These are phyloP conservation scores for Capitulum mitella DNA, from an alignment of 2,888 invertebrate genomes.

Conservation along the genomic window DNA sequence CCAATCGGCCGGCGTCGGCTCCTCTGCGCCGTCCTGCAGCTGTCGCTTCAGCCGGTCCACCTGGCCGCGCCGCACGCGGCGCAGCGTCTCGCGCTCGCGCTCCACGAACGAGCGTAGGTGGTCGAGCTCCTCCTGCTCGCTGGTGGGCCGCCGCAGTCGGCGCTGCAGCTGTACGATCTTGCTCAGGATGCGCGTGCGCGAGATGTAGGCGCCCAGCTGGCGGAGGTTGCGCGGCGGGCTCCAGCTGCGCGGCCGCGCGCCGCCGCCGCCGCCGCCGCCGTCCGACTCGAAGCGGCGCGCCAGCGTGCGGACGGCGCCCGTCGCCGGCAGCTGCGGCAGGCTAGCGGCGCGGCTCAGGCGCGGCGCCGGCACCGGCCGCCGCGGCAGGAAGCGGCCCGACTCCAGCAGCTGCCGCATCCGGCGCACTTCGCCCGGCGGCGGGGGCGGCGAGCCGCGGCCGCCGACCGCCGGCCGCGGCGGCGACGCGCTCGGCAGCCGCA, in stretches of 20 bases:
- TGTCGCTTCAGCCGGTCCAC: conserved; percentile 4
- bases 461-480: neutral
- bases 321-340: conserved; percentile 55
- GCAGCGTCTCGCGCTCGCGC: neutral
- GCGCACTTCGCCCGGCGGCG: neutral
- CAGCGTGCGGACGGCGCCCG: conserved; percentile 77
- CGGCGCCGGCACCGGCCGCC: conserved; percentile 25
- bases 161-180: conserved; percentile 13
- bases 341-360: neutral
- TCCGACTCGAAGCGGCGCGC: conserved; percentile 74
- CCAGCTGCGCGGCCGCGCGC: neutral
- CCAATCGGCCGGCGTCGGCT: neutral
- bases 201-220: neutral
- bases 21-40: neutral
- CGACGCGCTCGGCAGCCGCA: neutral
- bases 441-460: neutral
- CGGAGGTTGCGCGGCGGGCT: neutral
- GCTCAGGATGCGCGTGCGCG: neutral
- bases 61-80: neutral
- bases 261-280: neutral
- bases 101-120: neutral
- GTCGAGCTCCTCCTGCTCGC: neutral
- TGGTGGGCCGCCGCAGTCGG: neutral
- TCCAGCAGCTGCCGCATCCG: neutral
- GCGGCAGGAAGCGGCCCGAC: neutral